A percentile compares a stretch with the other conserved stretches of the same genome.
Evolutionary conservation across 1,140 invertebrate genomes (phyloP).

Genomic region (Agrilus planipennis): DNA sequence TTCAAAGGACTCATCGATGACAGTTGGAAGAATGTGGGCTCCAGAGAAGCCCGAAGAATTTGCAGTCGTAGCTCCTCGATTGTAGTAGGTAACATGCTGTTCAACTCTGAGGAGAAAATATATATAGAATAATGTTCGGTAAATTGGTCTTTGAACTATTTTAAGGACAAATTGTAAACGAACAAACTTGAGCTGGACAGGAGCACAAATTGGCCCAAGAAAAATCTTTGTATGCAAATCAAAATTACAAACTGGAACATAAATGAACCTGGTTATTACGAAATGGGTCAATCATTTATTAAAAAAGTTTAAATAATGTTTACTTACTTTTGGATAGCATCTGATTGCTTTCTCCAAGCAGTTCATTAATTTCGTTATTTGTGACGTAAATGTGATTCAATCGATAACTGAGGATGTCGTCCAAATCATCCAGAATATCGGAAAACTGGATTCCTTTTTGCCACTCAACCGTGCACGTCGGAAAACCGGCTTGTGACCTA

Average conservation of each 20-base stretch:
- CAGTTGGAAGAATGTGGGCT: slow-evolving; percentile 25
- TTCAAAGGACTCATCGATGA: slow-evolving; percentile 24
- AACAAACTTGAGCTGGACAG: not conserved
- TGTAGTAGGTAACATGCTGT: slow-evolving; percentile 22
- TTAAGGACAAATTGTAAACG: too few relatives aligned
- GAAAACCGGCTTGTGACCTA: slow-evolving; percentile 21
- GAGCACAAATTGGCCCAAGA: not conserved
- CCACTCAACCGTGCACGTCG: slow-evolving; percentile 25
- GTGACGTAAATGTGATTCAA: slow-evolving; percentile 22
- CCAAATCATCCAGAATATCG: slow-evolving; percentile 19
- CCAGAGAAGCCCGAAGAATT: slow-evolving; percentile 14
- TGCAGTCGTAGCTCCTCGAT: slow-evolving; percentile 17
- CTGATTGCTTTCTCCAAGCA: slow-evolving; percentile 21
- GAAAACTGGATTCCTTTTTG: slow-evolving; percentile 17
- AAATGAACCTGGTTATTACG: too few relatives aligned
- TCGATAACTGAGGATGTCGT: slow-evolving; percentile 22
- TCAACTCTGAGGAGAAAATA: slow-evolving; percentile 20
- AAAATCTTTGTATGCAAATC: too few relatives aligned
- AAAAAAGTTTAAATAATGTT: not conserved
- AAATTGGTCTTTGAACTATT: too few relatives aligned
- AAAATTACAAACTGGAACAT: too few relatives aligned
- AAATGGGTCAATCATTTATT: too few relatives aligned
- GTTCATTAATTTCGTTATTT: slow-evolving; percentile 19
- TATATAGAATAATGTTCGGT: not conserved
- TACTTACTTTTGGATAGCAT: slow-evolving; percentile 29